Evolutionary conservation across 1,140 invertebrate species (phyloP).

Genomic region (Elymnias hypermnestra): DNA sequence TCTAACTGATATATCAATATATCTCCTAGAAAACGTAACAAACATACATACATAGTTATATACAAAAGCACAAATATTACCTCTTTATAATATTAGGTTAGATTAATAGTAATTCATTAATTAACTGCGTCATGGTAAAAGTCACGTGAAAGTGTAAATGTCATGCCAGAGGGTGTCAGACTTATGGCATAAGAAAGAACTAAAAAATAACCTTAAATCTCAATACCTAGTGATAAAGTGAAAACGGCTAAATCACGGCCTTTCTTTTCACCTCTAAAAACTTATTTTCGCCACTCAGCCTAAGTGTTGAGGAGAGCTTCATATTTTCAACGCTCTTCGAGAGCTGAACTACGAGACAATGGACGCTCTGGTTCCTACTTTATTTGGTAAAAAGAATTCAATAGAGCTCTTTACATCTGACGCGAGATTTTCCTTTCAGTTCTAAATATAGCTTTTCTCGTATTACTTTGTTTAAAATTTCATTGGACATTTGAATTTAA

Average conservation of each 20-base stretch:
- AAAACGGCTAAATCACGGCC: too few species aligned
- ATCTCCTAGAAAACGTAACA: too few species aligned
- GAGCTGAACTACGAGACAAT: not conserved
- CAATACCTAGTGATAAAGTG: too few species aligned
- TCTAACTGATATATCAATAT: not conserved
- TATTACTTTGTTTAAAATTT: not conserved
- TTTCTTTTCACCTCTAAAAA: not conserved
- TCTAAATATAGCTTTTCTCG: not conserved
- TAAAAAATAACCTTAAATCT: too few species aligned
- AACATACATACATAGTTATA: too few species aligned
- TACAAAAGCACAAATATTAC: too few species aligned
- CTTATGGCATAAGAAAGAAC: too few species aligned
- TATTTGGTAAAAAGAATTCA: not conserved
- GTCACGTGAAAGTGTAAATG: too few species aligned
- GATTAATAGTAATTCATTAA: too few species aligned
- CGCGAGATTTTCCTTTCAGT: not conserved
- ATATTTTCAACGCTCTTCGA: not conserved
- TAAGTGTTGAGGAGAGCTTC: not conserved
- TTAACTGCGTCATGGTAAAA: too few species aligned
- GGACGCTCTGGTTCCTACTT: not conserved
- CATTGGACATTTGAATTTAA: not conserved
- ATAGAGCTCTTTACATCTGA: not conserved
- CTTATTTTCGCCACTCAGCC: not conserved
- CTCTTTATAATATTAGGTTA: too few species aligned
- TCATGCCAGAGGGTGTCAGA: too few species aligned